Evolutionary conservation across 2,888 invertebrate genomes (phyloP).

Genomic region (Peribatodes rhomboidaria): DNA sequence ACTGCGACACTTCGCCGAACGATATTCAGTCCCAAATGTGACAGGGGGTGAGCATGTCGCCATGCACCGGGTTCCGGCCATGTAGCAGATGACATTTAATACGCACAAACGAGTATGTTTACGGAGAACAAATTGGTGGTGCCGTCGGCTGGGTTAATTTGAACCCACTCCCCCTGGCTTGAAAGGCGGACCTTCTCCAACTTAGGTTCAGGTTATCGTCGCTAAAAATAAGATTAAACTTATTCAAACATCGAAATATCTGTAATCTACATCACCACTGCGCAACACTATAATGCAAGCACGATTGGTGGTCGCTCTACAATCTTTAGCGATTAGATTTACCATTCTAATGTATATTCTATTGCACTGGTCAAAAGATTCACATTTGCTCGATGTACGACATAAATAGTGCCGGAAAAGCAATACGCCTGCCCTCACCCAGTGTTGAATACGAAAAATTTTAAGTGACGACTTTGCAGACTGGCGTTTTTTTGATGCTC

Average conservation of each 20-base stretch:
- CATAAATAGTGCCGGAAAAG: conserved; percentile 33
- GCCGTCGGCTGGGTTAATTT: too few species aligned
- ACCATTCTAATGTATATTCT: conserved; percentile 32
- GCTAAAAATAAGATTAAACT: too few species aligned
- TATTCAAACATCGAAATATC: conserved; percentile 38
- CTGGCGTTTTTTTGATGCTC: conserved; percentile 2
- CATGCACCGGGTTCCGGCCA: too few species aligned
- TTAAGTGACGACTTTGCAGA: conserved; percentile 35
- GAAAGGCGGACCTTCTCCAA: too few species aligned
- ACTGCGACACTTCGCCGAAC: too few species aligned
- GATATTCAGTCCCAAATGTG: too few species aligned
- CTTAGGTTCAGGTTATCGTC: too few species aligned
- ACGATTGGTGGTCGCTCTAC: conserved; percentile 37
- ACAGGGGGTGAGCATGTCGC: too few species aligned
- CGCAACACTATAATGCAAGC: conserved; percentile 36
- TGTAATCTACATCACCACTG: background rate
- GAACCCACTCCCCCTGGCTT: too few species aligned
- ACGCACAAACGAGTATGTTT: too few species aligned
- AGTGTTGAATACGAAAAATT: conserved; percentile 39
- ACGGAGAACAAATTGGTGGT: too few species aligned
- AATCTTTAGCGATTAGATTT: conserved; percentile 35
- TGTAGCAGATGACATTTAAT: too few species aligned
- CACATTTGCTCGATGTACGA: conserved; percentile 26
- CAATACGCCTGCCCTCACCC: conserved; percentile 31
- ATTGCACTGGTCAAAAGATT: conserved; percentile 25